Evolutionary conservation across 2,888 invertebrate genomes (phyloP), one percentile per base, ranked within the genome.

Genomic region (Agrypnus murinus): DNA sequence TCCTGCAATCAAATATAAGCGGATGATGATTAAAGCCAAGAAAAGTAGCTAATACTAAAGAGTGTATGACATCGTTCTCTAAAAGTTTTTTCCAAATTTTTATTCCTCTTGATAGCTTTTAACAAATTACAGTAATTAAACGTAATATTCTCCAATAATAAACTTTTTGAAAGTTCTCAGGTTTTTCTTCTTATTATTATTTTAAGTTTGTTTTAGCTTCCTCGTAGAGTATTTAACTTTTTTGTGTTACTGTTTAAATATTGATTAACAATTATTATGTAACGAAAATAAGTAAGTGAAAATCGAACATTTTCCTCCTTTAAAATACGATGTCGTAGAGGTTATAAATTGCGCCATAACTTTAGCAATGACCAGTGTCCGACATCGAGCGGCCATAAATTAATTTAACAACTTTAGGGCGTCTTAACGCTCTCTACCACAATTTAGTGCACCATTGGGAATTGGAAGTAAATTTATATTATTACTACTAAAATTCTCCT

Each of bases 351-450:
- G 50, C 73, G 78, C 81, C 74, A 83, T 85, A 84, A 83, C 83
- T 84, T 84, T 78, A 74, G 82, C 81, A 84, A 85, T 84, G 84
- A 84, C 85, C 84, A 82, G 77, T 82, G 84, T 83, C 84, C 81
- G 84, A 84, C 84, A 78, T 71, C 62, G 65, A 68, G 59, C 58
- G 57, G 81, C 84, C 80, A 83, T 86, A 86, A 86, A 86, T 86
- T 85, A 85, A 86, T 86, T 86, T 85, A 86, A 85, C 84, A 85
- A 85, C 84, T 85, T 85, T 84, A 83, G 82, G 81, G 81, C 82
- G 81, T 84, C 82, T 83, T 70, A 70, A 70, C 83, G 82, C 82
- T 78, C 77, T 80, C 83, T 77, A 81, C 83, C 84, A 80, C 84
- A 85, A 85, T 85, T 85, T 85, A 86, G 81, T 76, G 80, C 76